Base-by-base conservation (phyloP, 2,797 vertebrate genomes). In the Microctenopoma lineatum region DNA sequence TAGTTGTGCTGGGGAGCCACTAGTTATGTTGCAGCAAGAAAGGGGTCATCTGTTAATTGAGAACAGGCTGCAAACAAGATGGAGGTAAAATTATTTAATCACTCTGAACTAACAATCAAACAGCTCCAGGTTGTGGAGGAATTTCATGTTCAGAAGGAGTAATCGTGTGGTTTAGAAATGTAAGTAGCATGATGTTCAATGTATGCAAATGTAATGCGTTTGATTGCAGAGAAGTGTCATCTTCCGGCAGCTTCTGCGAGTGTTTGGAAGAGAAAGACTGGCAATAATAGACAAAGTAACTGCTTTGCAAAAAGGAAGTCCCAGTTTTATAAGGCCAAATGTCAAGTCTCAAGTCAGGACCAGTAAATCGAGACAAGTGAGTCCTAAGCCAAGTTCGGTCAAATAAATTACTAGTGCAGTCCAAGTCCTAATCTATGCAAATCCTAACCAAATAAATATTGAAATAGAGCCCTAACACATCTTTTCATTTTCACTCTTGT, bases 91-190 rank as follows among this genome's bases (percentile, higher is more conserved):
- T 50, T 12, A 4, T 47, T 34, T 25, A 34, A 45, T 27, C 3
- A 4, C 18, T 7, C 4, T 57, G 42, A 39, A 51, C 10, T 50
- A 38, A 56, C 58, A 14, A 71, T 57, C 47, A 32, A 56, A 52
- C 51, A 73, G 11, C 59, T 53, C 55, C 29, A 46, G 54, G 39
- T 10, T 4, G 16, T 39, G 34, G 16, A 39, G 44, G 5, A 18
- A 47, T 29, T 25, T 38, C 16, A 29, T 47, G 27, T 51, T 42
- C 18, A 45, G 36, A 32, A 16, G 10, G 29, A 42, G 13, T 14
- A n/a, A 29, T 44, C 29, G 7, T 5, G 29, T 32, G 29, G 29
- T 6, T 7, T 32, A 32, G 29, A 32, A 32, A 32, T 32, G 29
- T 32, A 32, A 32, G 29, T 32, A 32, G 29, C 29, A 32, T 6